phyloP scores from a whole-genome alignment of 2,888 invertebrate genomes.

The Sphinx pinastri region DNA sequence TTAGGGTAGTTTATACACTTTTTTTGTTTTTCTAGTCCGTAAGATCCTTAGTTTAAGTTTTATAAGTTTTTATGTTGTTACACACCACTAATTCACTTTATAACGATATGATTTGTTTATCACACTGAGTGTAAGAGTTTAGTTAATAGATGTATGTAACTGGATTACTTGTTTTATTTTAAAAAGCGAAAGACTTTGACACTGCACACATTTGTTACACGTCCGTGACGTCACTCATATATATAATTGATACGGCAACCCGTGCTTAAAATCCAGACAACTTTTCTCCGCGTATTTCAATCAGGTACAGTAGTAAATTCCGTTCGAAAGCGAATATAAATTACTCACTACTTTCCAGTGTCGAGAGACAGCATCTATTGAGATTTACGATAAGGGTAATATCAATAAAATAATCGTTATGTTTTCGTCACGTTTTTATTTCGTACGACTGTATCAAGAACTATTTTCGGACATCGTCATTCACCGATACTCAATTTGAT shows the following conservation, averaged over 20 bases:
- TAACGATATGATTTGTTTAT: too few relatives aligned
- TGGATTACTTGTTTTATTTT: too few relatives aligned
- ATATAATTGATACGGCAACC: conserved; percentile 15
- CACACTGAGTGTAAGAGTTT: too few relatives aligned
- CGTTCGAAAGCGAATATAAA: conserved; percentile 52
- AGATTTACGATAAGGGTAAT: conserved; percentile 39
- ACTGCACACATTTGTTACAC: too few relatives aligned
- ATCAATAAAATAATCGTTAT: conserved; percentile 37
- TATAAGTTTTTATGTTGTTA: too few relatives aligned
- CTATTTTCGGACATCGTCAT: neutral
- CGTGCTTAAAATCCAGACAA: neutral
- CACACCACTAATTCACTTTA: too few relatives aligned
- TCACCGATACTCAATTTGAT: conserved; percentile 3
- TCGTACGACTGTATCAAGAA: conserved; percentile 28
- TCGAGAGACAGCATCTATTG: conserved; percentile 34
- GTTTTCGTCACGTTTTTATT: conserved; percentile 41
- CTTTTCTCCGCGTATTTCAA: neutral
- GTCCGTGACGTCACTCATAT: too few relatives aligned
- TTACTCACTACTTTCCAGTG: conserved; percentile 46
- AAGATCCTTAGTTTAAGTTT: too few relatives aligned
- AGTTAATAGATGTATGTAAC: too few relatives aligned
- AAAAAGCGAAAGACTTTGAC: too few relatives aligned
- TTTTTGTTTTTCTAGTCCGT: too few relatives aligned
- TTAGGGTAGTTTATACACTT: too few relatives aligned
- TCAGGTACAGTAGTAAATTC: conserved; percentile 36